Conservation (phyloP, 2,797 vertebrate species). For the Fistularia tabacaria region DNA sequence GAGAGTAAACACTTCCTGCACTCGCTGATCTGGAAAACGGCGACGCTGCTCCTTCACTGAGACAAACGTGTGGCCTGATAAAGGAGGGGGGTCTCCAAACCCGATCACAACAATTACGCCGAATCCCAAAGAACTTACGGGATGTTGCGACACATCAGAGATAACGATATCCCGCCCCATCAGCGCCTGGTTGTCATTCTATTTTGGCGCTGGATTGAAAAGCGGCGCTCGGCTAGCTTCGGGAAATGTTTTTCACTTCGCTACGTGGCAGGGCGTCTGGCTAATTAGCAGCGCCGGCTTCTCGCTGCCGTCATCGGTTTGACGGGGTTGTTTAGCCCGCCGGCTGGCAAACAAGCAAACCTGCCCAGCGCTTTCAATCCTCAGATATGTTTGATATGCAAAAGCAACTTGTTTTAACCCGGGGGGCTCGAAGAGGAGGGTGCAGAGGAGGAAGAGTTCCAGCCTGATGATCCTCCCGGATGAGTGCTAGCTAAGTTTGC, state of each 20-base stretch:
- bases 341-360: constrained; percentile 45
- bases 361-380: constrained; percentile 8
- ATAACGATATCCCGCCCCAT: too few species aligned
- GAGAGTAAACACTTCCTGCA: too few species aligned
- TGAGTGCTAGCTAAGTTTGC: too few species aligned
- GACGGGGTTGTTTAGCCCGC: constrained; percentile 49
- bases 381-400: constrained; percentile 8
- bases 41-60: too few species aligned
- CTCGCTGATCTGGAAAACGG: too few species aligned
- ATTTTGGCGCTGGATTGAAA: too few species aligned
- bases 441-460: not conserved
- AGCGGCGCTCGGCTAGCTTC: not conserved
- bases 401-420: constrained; percentile 22
- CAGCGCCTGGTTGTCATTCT: too few species aligned
- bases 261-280: constrained; percentile 4
- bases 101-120: too few species aligned
- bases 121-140: too few species aligned
- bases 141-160: too few species aligned
- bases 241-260: constrained; percentile 14
- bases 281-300: constrained; percentile 37
- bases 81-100: too few species aligned
- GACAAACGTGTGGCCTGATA: too few species aligned
- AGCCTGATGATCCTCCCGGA: not conserved
- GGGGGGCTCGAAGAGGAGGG: constrained; percentile 6
- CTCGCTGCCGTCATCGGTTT: constrained; percentile 21